A percentile compares a stretch with the other conserved stretches of the same genome.
phyloP scores from a whole-genome alignment of 1,140 invertebrate genomes.

The Conus betulinus region DNA sequence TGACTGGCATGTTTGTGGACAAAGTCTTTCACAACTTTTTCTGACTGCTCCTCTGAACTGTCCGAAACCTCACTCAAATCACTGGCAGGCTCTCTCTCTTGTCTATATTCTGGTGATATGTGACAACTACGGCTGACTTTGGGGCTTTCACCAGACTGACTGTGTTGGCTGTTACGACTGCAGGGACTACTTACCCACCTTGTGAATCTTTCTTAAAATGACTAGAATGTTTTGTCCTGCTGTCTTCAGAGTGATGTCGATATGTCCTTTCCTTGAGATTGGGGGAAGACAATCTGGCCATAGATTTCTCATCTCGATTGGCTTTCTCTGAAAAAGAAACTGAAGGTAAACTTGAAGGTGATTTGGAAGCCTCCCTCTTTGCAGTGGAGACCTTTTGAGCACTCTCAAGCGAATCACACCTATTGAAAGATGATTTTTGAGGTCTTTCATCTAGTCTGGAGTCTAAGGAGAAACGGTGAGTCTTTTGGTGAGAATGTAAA shows the following conservation, averaged over 20 bases:
- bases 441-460: background rate
- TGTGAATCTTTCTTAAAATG: background rate
- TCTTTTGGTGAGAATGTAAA: background rate
- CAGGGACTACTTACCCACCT: background rate
- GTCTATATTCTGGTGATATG: background rate
- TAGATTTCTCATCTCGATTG: background rate
- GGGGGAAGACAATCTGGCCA: background rate
- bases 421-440: background rate
- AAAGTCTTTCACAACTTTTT: background rate
- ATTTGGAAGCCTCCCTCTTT: background rate
- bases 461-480: background rate
- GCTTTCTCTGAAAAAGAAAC: background rate
- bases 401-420: background rate
- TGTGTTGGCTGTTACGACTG: background rate
- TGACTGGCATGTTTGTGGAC: too few relatives aligned
- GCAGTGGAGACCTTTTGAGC: background rate
- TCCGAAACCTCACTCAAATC: background rate
- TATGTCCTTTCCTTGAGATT: background rate
- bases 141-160: background rate
- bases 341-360: background rate
- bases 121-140: background rate
- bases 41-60: background rate
- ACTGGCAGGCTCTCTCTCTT: background rate
- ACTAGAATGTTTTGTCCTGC: background rate
- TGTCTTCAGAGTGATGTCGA: background rate